phyloP scores from a whole-genome alignment of 2,888 invertebrate species.

The Ernsta delagoae region DNA sequence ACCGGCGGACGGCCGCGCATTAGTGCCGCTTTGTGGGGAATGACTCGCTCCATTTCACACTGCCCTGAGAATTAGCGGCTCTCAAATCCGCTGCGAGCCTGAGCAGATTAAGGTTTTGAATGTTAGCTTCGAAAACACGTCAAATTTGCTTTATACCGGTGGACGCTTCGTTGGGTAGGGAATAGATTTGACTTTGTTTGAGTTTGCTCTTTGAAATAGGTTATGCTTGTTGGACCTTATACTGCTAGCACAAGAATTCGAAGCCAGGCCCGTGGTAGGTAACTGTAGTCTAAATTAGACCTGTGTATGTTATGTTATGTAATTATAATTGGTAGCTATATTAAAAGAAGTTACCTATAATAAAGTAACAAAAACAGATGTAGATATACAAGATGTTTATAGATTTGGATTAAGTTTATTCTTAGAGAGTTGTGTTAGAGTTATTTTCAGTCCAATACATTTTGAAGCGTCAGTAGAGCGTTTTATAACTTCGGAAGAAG shows the following conservation, averaged over 20 bases:
- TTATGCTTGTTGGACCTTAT: neutral
- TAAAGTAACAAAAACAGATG: too few relatives aligned
- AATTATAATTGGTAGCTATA: too few relatives aligned
- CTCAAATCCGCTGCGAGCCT: constrained; percentile 20
- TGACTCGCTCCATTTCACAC: constrained; percentile 42
- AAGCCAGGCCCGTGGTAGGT: too few relatives aligned
- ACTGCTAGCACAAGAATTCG: too few relatives aligned
- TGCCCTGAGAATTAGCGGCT: constrained; percentile 37
- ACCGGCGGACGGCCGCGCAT: constrained; percentile 25
- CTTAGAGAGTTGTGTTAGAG: too few relatives aligned
- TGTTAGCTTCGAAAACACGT: constrained; percentile 5
- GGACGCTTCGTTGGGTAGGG: neutral
- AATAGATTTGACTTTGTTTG: neutral
- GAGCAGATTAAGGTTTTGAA: constrained; percentile 20
- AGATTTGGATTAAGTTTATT: neutral
- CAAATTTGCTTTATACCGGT: neutral
- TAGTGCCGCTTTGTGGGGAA: constrained; percentile 40
- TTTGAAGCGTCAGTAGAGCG: constrained; percentile 45
- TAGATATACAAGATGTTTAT: too few relatives aligned
- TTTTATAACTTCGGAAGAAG: constrained; percentile 54
- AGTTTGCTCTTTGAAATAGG: neutral
- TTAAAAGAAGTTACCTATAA: too few relatives aligned
- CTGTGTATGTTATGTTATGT: too few relatives aligned
- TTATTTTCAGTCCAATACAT: constrained; percentile 55
- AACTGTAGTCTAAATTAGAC: too few relatives aligned